phyloP scores from a whole-genome alignment of 2,797 vertebrate genomes.

The Pogonophryne albipinna region DNA sequence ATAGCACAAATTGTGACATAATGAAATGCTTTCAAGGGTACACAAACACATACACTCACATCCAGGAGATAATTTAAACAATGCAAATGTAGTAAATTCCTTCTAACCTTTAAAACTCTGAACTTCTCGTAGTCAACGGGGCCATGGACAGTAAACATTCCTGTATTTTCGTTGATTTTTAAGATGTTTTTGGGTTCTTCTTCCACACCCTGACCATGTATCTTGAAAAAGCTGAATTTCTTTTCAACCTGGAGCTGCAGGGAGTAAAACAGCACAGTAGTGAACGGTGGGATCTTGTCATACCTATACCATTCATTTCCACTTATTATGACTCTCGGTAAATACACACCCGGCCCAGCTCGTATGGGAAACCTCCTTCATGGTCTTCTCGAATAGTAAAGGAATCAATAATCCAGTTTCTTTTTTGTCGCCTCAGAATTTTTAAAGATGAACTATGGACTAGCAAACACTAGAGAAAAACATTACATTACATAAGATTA shows the following conservation, averaged over 20 bases:
- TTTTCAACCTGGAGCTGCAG: slow-evolving; percentile 63
- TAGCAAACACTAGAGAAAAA: slow-evolving; percentile 46
- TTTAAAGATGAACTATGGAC: slow-evolving; percentile 25
- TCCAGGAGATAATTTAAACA: neutral
- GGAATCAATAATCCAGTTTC: slow-evolving; percentile 83
- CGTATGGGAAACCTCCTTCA: slow-evolving; percentile 70
- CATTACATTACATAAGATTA: neutral
- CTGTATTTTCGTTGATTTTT: slow-evolving; percentile 40
- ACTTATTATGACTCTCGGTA: neutral
- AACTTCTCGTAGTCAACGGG: slow-evolving; percentile 73
- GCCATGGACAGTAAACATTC: slow-evolving; percentile 50
- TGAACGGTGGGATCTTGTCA: neutral
- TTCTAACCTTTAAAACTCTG: slow-evolving; percentile 54
- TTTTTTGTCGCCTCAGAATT: slow-evolving; percentile 69
- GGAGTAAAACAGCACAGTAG: slow-evolving; percentile 9
- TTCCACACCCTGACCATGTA: slow-evolving; percentile 73
- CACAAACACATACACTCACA: too few relatives aligned
- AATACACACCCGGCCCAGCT: slow-evolving; percentile 72
- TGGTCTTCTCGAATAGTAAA: slow-evolving; percentile 76
- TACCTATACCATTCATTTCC: neutral
- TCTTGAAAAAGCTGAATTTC: neutral
- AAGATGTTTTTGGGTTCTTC: slow-evolving; percentile 62
- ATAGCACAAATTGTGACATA: slow-evolving; percentile 1
- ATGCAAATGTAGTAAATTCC: neutral
- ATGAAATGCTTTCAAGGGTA: neutral